Percentiles rank a stretch among this genome's conserved stretches.
phyloP scores from a whole-genome alignment of 2,113 vertebrate species.

The Pedionomus torquatus region DNA sequence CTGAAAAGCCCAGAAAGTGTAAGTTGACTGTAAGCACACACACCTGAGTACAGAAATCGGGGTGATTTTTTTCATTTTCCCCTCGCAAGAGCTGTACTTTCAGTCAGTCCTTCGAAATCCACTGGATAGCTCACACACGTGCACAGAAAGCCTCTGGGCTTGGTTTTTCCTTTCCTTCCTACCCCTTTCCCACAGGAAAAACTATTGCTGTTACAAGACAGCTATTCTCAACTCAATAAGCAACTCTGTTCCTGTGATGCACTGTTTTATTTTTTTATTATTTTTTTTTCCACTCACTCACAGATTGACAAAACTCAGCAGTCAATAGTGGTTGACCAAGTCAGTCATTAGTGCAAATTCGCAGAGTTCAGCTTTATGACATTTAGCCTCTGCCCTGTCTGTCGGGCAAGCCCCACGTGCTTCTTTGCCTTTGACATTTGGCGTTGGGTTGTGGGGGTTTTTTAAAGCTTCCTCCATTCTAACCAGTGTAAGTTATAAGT shows the following conservation, averaged over 20 bases:
- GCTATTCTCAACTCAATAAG: neutral
- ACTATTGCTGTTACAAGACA: neutral
- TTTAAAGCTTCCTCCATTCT: neutral
- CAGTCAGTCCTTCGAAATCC: neutral
- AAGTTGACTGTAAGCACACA: neutral
- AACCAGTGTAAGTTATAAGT: neutral
- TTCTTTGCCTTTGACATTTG: neutral
- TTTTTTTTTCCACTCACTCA: constrained; percentile 55
- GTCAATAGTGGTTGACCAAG: constrained; percentile 6
- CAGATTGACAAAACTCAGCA: constrained; percentile 54
- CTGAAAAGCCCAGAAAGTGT: neutral
- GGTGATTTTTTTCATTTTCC: neutral
- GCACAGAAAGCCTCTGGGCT: neutral
- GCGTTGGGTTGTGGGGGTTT: neutral
- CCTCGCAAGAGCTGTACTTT: neutral
- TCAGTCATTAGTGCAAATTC: constrained; percentile 54
- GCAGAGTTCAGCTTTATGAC: neutral
- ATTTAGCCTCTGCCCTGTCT: neutral
- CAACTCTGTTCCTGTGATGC: constrained; percentile 24
- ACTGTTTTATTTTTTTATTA: constrained; percentile 46
- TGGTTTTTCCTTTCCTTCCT: neutral
- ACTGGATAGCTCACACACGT: too few species aligned
- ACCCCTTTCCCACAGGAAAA: neutral
- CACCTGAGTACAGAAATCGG: too few species aligned
- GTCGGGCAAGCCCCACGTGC: neutral